Evolutionary conservation across 2,797 vertebrate species (phyloP), one percentile per base, ranked within the genome.

Genomic region (Nasua narica): DNA sequence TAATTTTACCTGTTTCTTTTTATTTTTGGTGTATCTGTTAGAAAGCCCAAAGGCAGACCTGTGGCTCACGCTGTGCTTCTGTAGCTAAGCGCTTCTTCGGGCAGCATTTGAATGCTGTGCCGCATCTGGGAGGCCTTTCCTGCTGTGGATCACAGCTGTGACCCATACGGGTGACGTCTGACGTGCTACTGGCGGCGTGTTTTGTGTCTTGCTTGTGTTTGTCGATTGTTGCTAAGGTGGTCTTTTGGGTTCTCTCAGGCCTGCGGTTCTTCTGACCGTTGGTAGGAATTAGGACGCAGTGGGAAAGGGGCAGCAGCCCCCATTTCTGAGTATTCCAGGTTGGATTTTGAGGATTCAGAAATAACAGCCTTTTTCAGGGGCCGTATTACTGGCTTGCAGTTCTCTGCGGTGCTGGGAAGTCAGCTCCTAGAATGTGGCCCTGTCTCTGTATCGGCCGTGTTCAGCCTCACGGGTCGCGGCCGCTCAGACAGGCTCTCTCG

Each of bases 101-200:
- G 56, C 13, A 7, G 76, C 4, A n/a, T 69, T 58, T 40, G 37
- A 14, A 14, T 50, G 89, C 12, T 7, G 10, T 8, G 21, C 32
- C 0, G 32, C 7, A 0, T 1, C 18, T 50, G 15, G 12, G 60
- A 77, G 70, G 18, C 62, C 74, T 40, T 35, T 16, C 29, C 15
- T 58, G 54, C 23, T 18, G 29, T 40, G 6, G 1, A 35, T 37
- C 81, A 7, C 13, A 32, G 32, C 37, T 25, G 7, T 29, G 7
- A n/a, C 46, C 48, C 40, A 5, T 29, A 3, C 23, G 8, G 15
- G 1, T 23, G 35, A 40, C 5, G n/a, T 58, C 23, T 56, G 14
- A 0, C 13, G 1, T n/a, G 4, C 10, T 40, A 60, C 54, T 12
- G 21, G 23, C 23, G 54, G 43, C 15, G 0, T 2, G 29, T 54